Percentiles rank a stretch among this genome's conserved stretches.
Evolutionary conservation across 2,113 vertebrate species (phyloP).

Genomic region (Syrrhaptes paradoxus): DNA sequence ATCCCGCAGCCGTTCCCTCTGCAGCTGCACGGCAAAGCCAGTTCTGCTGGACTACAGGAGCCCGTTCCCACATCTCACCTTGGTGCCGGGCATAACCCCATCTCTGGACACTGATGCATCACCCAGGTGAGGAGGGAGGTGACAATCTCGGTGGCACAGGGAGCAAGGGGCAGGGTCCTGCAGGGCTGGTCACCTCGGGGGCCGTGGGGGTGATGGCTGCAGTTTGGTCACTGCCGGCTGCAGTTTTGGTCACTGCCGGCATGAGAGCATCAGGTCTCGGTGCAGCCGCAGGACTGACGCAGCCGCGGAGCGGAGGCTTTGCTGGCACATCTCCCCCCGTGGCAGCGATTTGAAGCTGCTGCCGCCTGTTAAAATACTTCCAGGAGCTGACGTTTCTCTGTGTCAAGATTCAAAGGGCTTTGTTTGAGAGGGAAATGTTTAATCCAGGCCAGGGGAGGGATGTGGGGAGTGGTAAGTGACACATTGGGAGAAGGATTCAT

Average conservation of each 20-base stretch:
- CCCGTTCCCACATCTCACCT: neutral
- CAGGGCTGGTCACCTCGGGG: fast-evolving
- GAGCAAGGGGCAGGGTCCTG: neutral
- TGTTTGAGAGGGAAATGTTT: neutral
- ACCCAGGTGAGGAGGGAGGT: neutral
- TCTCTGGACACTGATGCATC: neutral
- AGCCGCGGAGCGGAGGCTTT: neutral
- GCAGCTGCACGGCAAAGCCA: neutral
- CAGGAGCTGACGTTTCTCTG: neutral
- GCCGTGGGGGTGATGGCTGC: no score
- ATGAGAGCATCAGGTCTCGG: neutral
- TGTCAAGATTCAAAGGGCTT: neutral
- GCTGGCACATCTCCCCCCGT: neutral
- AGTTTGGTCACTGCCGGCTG: neutral
- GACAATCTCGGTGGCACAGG: fast-evolving
- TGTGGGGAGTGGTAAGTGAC: neutral
- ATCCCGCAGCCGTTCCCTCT: neutral
- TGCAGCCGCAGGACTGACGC: neutral
- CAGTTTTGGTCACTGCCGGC: neutral
- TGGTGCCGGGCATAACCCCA: neutral
- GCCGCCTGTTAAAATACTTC: neutral
- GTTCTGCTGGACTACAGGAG: neutral
- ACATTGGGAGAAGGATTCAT: neutral
- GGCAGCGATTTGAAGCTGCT: neutral
- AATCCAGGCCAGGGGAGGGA: neutral